Base-by-base conservation (phyloP, 2,113 vertebrate species). In the Varanus salvator region DNA sequence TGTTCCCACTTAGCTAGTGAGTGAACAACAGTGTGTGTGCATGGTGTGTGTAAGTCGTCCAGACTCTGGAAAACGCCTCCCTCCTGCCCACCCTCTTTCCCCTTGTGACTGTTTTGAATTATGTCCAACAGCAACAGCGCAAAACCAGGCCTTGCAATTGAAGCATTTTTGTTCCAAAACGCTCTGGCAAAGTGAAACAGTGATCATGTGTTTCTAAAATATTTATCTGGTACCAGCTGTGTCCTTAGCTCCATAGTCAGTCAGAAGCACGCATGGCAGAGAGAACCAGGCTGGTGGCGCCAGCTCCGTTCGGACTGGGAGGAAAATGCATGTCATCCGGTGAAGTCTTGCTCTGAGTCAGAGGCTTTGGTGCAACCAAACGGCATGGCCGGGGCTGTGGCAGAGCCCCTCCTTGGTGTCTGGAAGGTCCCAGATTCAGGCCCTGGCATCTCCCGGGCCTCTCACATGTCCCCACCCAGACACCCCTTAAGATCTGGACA, bases 201-300 rank as follows among this genome's bases (percentile, higher is more conserved):
- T 0, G 54, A 57, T 78, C 1, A 0, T 0, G 0, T 71, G 34
- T 21, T 48, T 76, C 64, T 48, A 50, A 29, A n/a, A 83, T 0
- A 0, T 23, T 87, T 19, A 1, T 48, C 87, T 19, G 72, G 4
- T 29, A 60, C 72, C 87, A 48, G 2, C 52, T 23, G 31, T 60
- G 0, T 50, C 15, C 88, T 92, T 81, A 75, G 64, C 29, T 52
- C 57, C 44, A 54, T 12, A 50, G 69, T 23, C n/a, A 29, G 50
- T 12, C 80, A 25, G 2, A 31, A 48, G 29, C 72, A 38, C 38
- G 38, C 2, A 50, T 71, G 64, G 6, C 66, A 50, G 83, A 31
- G 29, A 0, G 15, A 50, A 71, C 29, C 31, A 19, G 48, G 17
- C 44, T 69, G 44, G 9, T 69, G 29, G 1, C 14, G 48, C 15